A percentile compares a stretch with the other conserved stretches of the same genome.
These are phyloP conservation scores for Drosophila kanekoi DNA, from an alignment of 2,888 invertebrate species.

Conservation along the genomic window DNA sequence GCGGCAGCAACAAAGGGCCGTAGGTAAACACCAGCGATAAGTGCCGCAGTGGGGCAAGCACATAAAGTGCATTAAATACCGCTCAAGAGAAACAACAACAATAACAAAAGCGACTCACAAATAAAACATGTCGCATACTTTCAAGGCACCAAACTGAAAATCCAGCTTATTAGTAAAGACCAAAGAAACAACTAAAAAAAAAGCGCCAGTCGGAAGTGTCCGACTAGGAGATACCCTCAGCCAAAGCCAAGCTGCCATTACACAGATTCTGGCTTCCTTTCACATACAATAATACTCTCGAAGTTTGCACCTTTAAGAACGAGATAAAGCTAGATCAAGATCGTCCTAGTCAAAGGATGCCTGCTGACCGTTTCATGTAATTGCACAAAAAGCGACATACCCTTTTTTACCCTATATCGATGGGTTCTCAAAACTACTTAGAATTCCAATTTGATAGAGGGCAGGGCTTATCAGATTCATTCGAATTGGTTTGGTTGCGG, in stretches of 20 bases:
- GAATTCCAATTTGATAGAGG: constrained; percentile 24
- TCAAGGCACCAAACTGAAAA: neutral
- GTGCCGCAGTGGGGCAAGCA: constrained; percentile 11
- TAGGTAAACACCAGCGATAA: constrained; percentile 26
- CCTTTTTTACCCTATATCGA: neutral
- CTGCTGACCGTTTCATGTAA: neutral
- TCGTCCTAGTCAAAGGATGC: no score
- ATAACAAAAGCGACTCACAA: neutral
- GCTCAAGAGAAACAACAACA: constrained; percentile 7
- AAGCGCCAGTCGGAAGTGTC: neutral
- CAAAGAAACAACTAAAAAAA: neutral
- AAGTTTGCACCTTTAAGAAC: no score
- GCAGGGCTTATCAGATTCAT: constrained; percentile 29
- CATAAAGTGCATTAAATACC: constrained; percentile 33
- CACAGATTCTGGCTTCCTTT: no score
- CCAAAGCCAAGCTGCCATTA: neutral
- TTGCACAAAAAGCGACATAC: neutral
- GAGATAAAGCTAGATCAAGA: no score
- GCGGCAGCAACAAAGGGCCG: constrained; percentile 33
- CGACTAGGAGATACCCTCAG: neutral
- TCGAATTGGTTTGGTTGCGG: constrained; percentile 19
- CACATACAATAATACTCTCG: no score
- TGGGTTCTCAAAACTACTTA: constrained; percentile 6
- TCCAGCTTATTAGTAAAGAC: constrained; percentile 25
- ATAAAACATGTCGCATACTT: constrained; percentile 8